These are phyloP conservation scores for Anguilla marmorata DNA, from an alignment of 2,797 vertebrate genomes.

Conservation along the genomic window DNA sequence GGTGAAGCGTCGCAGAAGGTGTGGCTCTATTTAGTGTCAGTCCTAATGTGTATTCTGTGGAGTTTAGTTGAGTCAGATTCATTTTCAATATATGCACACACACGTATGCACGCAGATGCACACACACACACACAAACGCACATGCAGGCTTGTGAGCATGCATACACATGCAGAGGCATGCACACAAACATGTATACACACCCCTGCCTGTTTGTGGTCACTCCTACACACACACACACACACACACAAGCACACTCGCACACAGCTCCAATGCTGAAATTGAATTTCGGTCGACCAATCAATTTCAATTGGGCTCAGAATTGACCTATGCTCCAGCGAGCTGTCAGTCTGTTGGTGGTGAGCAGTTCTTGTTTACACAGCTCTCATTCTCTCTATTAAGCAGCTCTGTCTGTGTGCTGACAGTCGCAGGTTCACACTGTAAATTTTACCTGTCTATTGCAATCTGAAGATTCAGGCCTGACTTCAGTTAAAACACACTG, in stretches of 20 bases:
- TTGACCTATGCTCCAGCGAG: neutral
- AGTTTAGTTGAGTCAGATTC: neutral
- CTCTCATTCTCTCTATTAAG: conserved; percentile 4
- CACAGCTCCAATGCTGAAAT: conserved; percentile 9
- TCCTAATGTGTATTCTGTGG: neutral
- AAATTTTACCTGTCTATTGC: neutral
- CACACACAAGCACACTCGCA: neutral
- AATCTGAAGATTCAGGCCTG: neutral
- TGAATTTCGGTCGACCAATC: conserved; percentile 19
- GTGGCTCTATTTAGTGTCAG: neutral
- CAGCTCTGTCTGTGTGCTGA: neutral
- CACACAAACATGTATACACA: neutral
- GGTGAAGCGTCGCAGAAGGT: neutral
- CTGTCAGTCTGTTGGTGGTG: conserved; percentile 12
- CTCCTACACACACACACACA: neutral
- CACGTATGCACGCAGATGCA: neutral
- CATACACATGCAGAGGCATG: neutral
- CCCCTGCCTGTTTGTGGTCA: neutral
- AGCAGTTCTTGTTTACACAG: conserved; percentile 7
- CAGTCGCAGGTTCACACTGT: conserved; percentile 1
- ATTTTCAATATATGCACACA: neutral
- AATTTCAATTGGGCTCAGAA: conserved; percentile 23
- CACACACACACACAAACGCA: neutral
- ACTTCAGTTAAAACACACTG: neutral
- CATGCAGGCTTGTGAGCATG: neutral